Percentiles rank a stretch among this genome's conserved stretches.
Conservation (phyloP, 2,113 vertebrate species). For the Chaetorhynchus papuensis region DNA sequence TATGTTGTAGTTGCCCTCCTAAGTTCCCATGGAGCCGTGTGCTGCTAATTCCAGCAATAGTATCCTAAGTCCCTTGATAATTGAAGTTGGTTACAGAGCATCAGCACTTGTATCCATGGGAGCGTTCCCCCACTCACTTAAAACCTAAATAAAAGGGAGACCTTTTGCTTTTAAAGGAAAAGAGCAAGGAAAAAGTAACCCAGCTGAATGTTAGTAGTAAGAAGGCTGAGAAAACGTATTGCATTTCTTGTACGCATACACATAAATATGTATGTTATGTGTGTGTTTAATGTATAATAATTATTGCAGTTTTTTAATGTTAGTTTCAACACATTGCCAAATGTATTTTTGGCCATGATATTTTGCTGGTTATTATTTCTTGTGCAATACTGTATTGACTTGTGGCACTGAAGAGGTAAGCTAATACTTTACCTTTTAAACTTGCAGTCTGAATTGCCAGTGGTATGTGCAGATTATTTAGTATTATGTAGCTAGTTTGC, state of each 20-base stretch:
- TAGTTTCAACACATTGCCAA: background rate
- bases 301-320: background rate
- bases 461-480: background rate
- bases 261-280: background rate
- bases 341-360: background rate
- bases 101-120: background rate
- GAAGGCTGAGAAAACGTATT: background rate
- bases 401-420: background rate
- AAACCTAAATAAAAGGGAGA: background rate
- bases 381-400: background rate
- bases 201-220: background rate
- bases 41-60: background rate
- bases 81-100: fast-evolving
- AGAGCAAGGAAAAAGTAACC: background rate
- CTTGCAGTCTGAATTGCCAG: background rate
- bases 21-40: background rate
- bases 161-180: background rate
- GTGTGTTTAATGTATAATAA: background rate
- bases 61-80: background rate
- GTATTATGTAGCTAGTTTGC: background rate
- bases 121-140: background rate
- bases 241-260: background rate
- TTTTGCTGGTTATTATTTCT: background rate
- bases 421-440: background rate
- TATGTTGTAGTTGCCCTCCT: background rate